These are phyloP conservation scores for western clawed frog (Xenopus tropicalis) DNA, from an alignment of 2,113 vertebrate species.

Conservation along the genomic window UCB_Xtro_10.0 CM004444.2:92919001-92919500, in stretches of 20 bases:
- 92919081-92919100: neutral
- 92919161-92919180: neutral
- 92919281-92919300: neutral
- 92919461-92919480: slow-evolving; percentile 68
- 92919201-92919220: neutral
- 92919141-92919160: neutral
- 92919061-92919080: neutral
- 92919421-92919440: slow-evolving; percentile 19
- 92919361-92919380: neutral
- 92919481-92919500: slow-evolving; percentile 69
- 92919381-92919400: neutral
- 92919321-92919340: neutral
- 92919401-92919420: slow-evolving; percentile 13
- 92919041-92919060: neutral
- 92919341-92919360: slow-evolving; percentile 15
- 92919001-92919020: neutral
- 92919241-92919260: no score
- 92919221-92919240: neutral
- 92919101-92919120: neutral
- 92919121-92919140: neutral
- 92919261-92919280: no score
- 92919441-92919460: neutral
- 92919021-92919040: neutral
- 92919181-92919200: neutral
- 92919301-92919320: neutral